Evolutionary conservation across 2,113 vertebrate genomes (phyloP).

Genomic region (Scortum barcoo): DNA sequence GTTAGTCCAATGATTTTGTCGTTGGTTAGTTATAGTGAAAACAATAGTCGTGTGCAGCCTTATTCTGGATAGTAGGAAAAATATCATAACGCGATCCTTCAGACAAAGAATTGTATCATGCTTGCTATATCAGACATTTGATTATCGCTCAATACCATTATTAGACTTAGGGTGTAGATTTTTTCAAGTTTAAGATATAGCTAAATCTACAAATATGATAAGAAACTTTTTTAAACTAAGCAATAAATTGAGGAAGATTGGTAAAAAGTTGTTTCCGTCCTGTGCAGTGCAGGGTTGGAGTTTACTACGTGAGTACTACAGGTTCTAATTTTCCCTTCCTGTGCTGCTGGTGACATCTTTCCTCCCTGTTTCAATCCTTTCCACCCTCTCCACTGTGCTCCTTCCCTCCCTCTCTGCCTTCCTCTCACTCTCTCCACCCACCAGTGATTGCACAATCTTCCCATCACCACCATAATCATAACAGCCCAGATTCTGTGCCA

Average conservation of each 20-base stretch:
- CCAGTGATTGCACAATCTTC: slow-evolving; percentile 76
- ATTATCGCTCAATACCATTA: background rate
- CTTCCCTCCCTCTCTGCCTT: slow-evolving; percentile 51
- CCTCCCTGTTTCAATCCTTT: slow-evolving; percentile 46
- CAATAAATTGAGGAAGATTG: background rate
- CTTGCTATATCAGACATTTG: background rate
- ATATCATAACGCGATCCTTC: background rate
- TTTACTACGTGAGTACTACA: slow-evolving; percentile 19
- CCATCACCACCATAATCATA: slow-evolving; percentile 73
- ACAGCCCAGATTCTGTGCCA: slow-evolving; percentile 67
- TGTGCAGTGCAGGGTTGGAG: background rate
- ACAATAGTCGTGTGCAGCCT: background rate
- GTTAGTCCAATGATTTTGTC: background rate
- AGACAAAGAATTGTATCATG: background rate
- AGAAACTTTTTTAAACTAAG: slow-evolving; percentile 12
- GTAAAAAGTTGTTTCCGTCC: slow-evolving; percentile 28
- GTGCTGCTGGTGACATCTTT: slow-evolving; percentile 43
- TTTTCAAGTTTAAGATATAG: background rate
- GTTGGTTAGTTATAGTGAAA: background rate
- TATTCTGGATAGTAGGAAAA: background rate
- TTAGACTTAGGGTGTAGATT: no score
- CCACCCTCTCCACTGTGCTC: slow-evolving; percentile 38
- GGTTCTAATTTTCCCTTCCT: slow-evolving; percentile 51
- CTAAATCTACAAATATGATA: background rate
- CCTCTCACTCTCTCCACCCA: slow-evolving; percentile 61